These are phyloP conservation scores for Lagria hirta DNA, from an alignment of 2,888 invertebrate species.

Conservation along the genomic window DNA sequence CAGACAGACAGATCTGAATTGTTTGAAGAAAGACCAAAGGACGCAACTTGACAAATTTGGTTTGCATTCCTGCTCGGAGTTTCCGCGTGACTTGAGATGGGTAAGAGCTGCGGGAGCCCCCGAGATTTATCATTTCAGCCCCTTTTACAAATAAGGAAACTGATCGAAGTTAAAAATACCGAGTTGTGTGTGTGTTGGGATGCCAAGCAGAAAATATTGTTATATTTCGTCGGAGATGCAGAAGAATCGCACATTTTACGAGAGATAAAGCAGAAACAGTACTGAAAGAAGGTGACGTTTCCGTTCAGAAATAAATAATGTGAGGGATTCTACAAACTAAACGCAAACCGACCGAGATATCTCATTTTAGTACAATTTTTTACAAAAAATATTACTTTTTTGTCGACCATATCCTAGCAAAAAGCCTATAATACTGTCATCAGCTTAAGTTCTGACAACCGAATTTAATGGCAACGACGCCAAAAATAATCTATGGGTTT, in stretches of 20 bases:
- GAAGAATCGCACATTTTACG: conserved; percentile 39
- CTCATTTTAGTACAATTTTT: too few species aligned
- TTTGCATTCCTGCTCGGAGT: conserved; percentile 53
- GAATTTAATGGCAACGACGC: too few species aligned
- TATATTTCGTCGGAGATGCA: conserved; percentile 19
- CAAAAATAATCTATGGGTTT: too few species aligned
- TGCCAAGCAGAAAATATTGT: too few species aligned
- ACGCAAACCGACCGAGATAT: too few species aligned
- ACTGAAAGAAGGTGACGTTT: conserved; percentile 37
- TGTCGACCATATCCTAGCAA: too few species aligned
- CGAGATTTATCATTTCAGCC: conserved; percentile 41
- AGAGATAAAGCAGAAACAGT: conserved; percentile 47
- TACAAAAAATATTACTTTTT: too few species aligned
- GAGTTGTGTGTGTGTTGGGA: too few species aligned
- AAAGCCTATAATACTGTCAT: too few species aligned
- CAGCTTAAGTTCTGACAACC: too few species aligned
- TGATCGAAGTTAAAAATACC: conserved; percentile 6
- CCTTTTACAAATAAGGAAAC: conserved; percentile 21
- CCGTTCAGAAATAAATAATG: conserved; percentile 35
- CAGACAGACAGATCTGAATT: conserved; percentile 39
- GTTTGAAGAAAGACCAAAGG: conserved; percentile 47
- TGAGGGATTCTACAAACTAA: conserved; percentile 6
- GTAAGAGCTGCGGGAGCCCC: conserved; percentile 38
- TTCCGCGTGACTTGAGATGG: conserved; percentile 47
- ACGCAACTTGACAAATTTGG: conserved; percentile 52